Conservation (phyloP, 2,113 vertebrate genomes). For the Sclerurus mexicanus region DNA sequence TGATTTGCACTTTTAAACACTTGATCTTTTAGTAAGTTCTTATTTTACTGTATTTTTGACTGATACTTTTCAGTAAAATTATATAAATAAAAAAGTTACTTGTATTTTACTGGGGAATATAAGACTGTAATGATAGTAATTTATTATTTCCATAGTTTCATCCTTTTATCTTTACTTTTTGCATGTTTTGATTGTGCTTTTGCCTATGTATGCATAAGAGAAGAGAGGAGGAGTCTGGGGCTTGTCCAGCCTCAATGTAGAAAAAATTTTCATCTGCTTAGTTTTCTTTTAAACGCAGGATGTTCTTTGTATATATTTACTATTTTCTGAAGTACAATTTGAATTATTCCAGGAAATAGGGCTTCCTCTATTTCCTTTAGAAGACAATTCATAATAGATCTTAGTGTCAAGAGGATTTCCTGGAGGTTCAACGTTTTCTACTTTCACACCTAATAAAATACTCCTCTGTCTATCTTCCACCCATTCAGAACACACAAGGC, state of each 20-base stretch:
- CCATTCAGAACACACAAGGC: neutral
- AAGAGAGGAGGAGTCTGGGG: neutral
- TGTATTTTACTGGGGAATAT: neutral
- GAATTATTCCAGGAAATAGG: constrained; percentile 48
- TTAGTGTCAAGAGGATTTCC: constrained; percentile 55
- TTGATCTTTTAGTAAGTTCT: neutral
- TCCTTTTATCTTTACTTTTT: neutral
- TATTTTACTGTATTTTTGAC: neutral
- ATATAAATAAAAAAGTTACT: neutral
- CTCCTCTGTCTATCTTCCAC: neutral
- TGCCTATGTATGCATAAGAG: neutral
- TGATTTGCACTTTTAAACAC: neutral
- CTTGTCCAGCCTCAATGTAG: neutral
- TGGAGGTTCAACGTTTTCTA: neutral
- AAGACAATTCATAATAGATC: constrained; percentile 42
- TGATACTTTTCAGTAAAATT: neutral
- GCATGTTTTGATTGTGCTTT: neutral
- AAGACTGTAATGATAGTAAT: neutral
- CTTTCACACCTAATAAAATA: constrained; percentile 32
- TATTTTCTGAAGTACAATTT: constrained; percentile 43
- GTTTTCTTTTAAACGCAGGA: constrained; percentile 33
- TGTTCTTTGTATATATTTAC: constrained; percentile 62
- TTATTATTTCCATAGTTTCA: neutral
- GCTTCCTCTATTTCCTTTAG: constrained; percentile 47
- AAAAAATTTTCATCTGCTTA: constrained; percentile 17